Base-by-base conservation (phyloP, 2,888 invertebrate species). In the Argyresthia albistria region DNA sequence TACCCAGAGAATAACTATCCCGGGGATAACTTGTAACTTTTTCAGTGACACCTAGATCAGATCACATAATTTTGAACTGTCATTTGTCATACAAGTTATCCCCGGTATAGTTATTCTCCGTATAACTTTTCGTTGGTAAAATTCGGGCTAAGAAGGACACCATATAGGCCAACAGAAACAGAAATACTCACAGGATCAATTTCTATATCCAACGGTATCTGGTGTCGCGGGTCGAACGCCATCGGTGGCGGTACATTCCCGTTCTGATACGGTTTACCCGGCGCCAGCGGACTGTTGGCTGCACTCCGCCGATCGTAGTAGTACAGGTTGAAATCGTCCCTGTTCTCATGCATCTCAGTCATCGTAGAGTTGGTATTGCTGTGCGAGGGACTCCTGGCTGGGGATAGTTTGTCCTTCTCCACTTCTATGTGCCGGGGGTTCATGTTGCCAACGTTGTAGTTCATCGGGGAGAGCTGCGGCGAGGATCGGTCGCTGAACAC, bases 181-280 rank as follows among this genome's bases (percentile, higher is more conserved):
- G 51, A 58, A 55, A 58, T 68, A 89, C 89, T 88, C 87, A 93
- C 94, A 66, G 91, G 90, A 79, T 93, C 93, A 56, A 93, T 90
- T 65, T 92, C 90, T 56, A 94, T 87, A 57, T 89, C 84, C 59
- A 93, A 82, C 25, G 91, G 91, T 52, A 77, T 82, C 60, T 79
- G 72, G 71, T 89, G 80, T 66, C 76, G 70, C 14, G 76, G 62
- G 58, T 86, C 78, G 14, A 76, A 56, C 10, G 69, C 67, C 51
- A 62, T 70, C 73, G 14, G 53, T 54, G 50, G 11, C 50, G 14
- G 73, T 36, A 72, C 58, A 57, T 83, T 88, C 16, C 88, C 88
- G 59, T 88, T 87, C 46, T 57, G 57, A 60, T 69, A 76, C 53
- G 79, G 80, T 47, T 69, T 72, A 50, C 70, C 61, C 3, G 74